Percentiles rank a stretch among this genome's conserved stretches.
Evolutionary conservation across 2,888 invertebrate genomes (phyloP).

Genomic region (Rapana venosa): DNA sequence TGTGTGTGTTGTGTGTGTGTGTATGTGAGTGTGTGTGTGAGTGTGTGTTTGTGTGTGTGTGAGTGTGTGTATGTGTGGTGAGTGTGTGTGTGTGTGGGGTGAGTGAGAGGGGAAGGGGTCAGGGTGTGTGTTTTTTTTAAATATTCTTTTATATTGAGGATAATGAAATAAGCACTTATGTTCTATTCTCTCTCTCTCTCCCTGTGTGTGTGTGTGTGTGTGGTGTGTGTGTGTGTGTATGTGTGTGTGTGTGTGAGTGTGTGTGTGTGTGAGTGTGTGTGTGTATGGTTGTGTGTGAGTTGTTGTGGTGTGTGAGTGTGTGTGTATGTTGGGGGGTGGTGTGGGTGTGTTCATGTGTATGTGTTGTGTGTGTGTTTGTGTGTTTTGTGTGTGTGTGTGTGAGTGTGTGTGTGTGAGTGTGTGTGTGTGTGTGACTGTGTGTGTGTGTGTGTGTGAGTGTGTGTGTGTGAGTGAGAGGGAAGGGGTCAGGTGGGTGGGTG

Average conservation of each 20-base stretch:
- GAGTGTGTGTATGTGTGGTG: neutral
- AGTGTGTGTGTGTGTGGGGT: neutral
- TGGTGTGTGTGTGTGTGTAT: neutral
- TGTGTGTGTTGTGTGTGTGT: neutral
- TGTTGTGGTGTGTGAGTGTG: conserved; percentile 40
- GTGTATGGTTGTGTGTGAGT: conserved; percentile 1
- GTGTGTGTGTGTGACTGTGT: conserved; percentile 23
- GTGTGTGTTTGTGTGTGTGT: neutral
- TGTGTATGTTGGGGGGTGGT: conserved; percentile 9
- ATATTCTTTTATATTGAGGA: too few species aligned
- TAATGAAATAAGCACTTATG: too few species aligned
- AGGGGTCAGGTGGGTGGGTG: too few species aligned
- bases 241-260: conserved; percentile 19
- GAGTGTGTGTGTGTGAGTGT: conserved; percentile 39
- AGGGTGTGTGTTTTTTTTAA: too few species aligned
- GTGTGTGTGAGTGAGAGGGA: too few species aligned
- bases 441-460: too few species aligned
- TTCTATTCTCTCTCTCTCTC: too few species aligned
- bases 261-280: neutral
- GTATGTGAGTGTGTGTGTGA: neutral
- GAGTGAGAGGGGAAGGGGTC: too few species aligned
- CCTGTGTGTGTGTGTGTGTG: neutral
- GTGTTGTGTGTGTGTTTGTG: neutral
- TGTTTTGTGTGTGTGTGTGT: neutral
- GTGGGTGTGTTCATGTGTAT: too few species aligned